These are phyloP conservation scores for Pterocles gutturalis DNA, from an alignment of 2,113 vertebrate species.

Conservation along the genomic window DNA sequence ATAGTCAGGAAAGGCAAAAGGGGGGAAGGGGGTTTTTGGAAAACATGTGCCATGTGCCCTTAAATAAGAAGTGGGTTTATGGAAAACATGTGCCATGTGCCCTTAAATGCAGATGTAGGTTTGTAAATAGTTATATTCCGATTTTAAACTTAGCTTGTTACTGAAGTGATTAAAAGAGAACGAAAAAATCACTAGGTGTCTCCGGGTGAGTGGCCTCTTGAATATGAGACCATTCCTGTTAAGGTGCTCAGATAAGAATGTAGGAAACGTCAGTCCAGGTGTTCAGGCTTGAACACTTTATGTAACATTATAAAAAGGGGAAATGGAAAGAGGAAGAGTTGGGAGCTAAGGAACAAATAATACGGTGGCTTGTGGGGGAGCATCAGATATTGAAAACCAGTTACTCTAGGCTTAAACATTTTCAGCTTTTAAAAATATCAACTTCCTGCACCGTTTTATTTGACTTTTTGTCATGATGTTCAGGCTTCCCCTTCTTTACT, in stretches of 20 bases:
- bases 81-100: accelerated
- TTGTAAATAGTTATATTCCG: not conserved
- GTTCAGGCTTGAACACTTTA: not conserved
- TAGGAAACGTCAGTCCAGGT: not conserved
- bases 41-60: not conserved
- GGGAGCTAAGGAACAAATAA: not conserved
- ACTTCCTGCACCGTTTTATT: not conserved
- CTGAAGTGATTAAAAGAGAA: not conserved
- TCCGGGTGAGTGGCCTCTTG: not conserved
- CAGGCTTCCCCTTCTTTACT: not conserved
- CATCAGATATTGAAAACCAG: not conserved
- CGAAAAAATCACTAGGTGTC: not conserved
- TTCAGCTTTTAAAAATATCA: not conserved
- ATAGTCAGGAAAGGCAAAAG: not conserved
- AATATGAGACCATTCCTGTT: not conserved
- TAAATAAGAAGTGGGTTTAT: not conserved
- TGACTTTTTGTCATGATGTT: not conserved
- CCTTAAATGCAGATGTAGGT: not conserved
- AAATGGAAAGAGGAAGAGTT: conserved; percentile 22
- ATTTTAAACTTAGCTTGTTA: not conserved
- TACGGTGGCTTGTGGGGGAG: not conserved
- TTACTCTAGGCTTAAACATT: not conserved
- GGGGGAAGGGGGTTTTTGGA: not conserved
- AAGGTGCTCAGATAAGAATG: not conserved
- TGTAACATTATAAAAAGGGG: not conserved